Evolutionary conservation across 2,113 vertebrate genomes (phyloP).

Genomic region (Pycnonotus jocosus): DNA sequence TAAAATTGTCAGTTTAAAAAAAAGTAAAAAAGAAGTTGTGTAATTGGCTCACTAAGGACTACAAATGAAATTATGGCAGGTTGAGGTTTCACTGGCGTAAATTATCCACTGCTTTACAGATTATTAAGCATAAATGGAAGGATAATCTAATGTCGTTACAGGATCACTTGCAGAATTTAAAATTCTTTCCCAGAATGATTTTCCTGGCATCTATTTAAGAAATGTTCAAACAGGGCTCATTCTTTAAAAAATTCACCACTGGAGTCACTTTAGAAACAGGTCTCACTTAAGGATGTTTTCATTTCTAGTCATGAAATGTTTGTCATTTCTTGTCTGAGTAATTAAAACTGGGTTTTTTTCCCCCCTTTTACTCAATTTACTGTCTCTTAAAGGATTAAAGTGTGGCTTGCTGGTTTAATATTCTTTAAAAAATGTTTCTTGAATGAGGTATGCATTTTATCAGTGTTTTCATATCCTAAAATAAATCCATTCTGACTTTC

Average conservation of each 20-base stretch:
- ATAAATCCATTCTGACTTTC: neutral
- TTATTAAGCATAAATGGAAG: constrained; percentile 35
- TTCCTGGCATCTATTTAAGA: neutral
- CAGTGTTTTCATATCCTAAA: neutral
- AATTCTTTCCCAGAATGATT: constrained; percentile 6
- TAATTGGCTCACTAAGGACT: neutral
- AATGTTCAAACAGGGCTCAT: neutral
- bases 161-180: neutral
- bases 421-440: neutral
- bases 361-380: neutral
- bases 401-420: neutral
- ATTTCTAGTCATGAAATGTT: neutral
- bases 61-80: neutral
- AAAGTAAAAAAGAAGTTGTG: neutral
- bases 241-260: neutral
- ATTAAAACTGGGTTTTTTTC: neutral
- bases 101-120: constrained; percentile 55
- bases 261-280: neutral
- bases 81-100: constrained; percentile 31
- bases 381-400: neutral
- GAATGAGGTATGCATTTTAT: neutral
- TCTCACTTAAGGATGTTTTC: neutral
- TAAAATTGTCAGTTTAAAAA: constrained; percentile 15
- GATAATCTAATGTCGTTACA: neutral
- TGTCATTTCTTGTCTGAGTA: neutral